A percentile compares a stretch with the other conserved stretches of the same genome.
phyloP scores from a whole-genome alignment of 2,113 vertebrate genomes.

The rabbit (Oryctolagus cuniculus) region DNA sequence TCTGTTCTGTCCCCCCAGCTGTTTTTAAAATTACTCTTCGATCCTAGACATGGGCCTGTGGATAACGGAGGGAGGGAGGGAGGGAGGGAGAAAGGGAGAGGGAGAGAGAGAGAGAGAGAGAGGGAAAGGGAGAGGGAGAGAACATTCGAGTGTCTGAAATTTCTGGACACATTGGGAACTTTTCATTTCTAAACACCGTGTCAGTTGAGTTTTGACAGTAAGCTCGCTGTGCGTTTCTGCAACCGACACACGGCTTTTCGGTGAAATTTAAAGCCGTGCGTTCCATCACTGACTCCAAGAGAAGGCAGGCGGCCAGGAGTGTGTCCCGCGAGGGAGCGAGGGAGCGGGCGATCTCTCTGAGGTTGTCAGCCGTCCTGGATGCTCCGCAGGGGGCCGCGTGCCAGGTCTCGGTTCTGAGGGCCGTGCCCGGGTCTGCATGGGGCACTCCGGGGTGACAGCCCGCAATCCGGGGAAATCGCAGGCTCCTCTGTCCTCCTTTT shows the following conservation, averaged over 20 bases:
- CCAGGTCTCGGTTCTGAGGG: not conserved
- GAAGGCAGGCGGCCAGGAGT: not conserved
- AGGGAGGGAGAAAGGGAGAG: not conserved
- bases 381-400: not conserved
- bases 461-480: not conserved
- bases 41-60: rapidly evolving
- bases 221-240: not conserved
- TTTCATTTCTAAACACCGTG: slow-evolving; percentile 53
- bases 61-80: not conserved
- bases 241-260: not conserved
- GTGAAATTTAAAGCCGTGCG: not conserved
- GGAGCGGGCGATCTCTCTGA: not conserved
- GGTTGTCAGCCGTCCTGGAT: not conserved
- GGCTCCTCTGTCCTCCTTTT: not conserved
- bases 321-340: not conserved
- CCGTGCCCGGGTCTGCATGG: rapidly evolving
- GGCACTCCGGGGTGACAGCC: not conserved
- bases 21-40: not conserved
- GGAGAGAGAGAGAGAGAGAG: not conserved
- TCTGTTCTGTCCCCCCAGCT: not conserved
- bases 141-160: not conserved
- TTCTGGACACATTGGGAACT: not conserved
- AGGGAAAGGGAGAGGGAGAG: too few species aligned
- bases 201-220: slow-evolving; percentile 25
- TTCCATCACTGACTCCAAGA: not conserved